Percentiles rank a stretch among this genome's conserved stretches.
Conservation (phyloP, 2,888 invertebrate genomes). For the Microdon myrmicae region DNA sequence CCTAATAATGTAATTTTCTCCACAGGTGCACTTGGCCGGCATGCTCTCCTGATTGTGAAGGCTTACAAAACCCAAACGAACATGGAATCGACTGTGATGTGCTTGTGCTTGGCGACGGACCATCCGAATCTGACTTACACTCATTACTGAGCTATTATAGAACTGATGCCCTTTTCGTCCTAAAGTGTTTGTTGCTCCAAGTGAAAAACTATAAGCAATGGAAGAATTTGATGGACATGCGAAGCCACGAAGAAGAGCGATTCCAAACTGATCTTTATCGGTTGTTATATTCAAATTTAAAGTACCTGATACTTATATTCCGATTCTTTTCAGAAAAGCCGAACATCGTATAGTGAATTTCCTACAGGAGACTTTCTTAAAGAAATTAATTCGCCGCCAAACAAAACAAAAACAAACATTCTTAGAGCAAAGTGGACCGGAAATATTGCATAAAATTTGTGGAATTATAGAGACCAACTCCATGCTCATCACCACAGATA, state of each 20-base stretch:
- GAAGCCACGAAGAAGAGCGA: constrained; percentile 79
- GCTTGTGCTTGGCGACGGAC: constrained; percentile 71
- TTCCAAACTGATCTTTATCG: constrained; percentile 76
- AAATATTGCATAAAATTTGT: constrained; percentile 77
- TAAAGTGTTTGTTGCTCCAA: constrained; percentile 79
- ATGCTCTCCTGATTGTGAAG: constrained; percentile 76
- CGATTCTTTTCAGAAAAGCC: constrained; percentile 71
- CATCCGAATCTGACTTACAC: constrained; percentile 66
- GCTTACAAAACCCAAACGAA: constrained; percentile 72
- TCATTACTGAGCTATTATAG: constrained; percentile 61
- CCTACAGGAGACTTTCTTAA: constrained; percentile 73
- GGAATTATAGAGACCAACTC: constrained; percentile 87
- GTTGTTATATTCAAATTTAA: too few relatives aligned
- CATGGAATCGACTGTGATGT: constrained; percentile 79
- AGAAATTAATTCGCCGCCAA: constrained; percentile 68
- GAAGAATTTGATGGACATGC: constrained; percentile 74
- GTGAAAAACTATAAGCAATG: constrained; percentile 75
- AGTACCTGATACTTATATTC: too few relatives aligned
- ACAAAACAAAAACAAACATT: constrained; percentile 61
- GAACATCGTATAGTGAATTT: constrained; percentile 75
- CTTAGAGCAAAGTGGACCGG: constrained; percentile 69
- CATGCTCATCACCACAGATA: constrained; percentile 75
- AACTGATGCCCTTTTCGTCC: constrained; percentile 75
- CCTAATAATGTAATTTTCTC: too few relatives aligned
- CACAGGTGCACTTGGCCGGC: constrained; percentile 82